These are phyloP conservation scores for Synanthedon tipuliformis DNA, from an alignment of 2,888 invertebrate species.

Conservation along the genomic window DNA sequence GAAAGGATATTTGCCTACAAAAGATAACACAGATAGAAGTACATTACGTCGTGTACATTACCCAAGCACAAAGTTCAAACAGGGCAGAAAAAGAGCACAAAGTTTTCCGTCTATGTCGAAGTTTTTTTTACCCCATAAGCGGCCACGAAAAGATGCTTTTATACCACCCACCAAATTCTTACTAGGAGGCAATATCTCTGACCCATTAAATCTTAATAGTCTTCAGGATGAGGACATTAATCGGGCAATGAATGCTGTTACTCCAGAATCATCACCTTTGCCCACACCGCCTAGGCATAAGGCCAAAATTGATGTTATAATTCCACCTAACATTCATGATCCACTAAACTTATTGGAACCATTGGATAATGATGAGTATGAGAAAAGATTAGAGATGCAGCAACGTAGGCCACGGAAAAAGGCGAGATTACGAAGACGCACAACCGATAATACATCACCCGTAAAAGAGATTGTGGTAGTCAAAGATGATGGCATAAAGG, in stretches of 20 bases:
- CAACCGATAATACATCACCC: slow-evolving; percentile 55
- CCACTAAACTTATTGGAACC: slow-evolving; percentile 88
- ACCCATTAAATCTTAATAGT: slow-evolving; percentile 94
- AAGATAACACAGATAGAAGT: slow-evolving; percentile 50
- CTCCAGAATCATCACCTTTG: slow-evolving; percentile 92
- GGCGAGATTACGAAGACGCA: slow-evolving; percentile 68
- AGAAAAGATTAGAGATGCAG: slow-evolving; percentile 80
- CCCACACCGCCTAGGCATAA: slow-evolving; percentile 85
- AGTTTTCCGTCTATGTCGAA: slow-evolving; percentile 78
- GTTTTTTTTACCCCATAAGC: slow-evolving; percentile 79
- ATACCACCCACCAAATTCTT: slow-evolving; percentile 94
- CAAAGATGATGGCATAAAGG: slow-evolving; percentile 43
- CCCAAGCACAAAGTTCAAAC: slow-evolving; percentile 56
- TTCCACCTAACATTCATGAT: slow-evolving; percentile 92
- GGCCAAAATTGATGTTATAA: slow-evolving; percentile 87
- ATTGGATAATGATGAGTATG: slow-evolving; percentile 84
- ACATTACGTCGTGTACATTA: slow-evolving; percentile 51
- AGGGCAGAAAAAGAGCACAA: slow-evolving; percentile 75
- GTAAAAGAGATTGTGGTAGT: slow-evolving; percentile 24
- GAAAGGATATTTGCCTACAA: slow-evolving; percentile 46
- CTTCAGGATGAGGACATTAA: slow-evolving; percentile 84
- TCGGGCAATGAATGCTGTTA: slow-evolving; percentile 87
- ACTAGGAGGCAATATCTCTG: slow-evolving; percentile 94
- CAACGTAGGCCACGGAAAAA: slow-evolving; percentile 75
- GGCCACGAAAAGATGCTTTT: slow-evolving; percentile 78